phyloP scores from a whole-genome alignment of 2,797 vertebrate genomes.

The Xyrichtys novacula region DNA sequence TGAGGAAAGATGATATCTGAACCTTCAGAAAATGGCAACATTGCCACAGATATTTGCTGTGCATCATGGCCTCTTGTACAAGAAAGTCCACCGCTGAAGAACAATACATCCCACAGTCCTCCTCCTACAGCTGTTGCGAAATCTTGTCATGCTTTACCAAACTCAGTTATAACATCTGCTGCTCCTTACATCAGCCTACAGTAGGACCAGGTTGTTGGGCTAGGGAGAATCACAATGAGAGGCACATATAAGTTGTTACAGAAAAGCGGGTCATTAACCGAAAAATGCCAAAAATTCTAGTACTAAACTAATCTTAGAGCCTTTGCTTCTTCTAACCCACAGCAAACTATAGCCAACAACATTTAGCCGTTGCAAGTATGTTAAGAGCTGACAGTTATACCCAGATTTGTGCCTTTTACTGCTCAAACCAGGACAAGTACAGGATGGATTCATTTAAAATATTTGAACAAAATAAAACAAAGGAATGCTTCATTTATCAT shows the following conservation, averaged over 20 bases:
- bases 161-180: conserved; percentile 46
- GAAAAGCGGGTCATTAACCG: conserved; percentile 25
- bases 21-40: conserved; percentile 41
- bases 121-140: conserved; percentile 33
- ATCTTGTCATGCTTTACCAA: conserved; percentile 51
- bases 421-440: conserved; percentile 62
- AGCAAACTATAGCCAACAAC: conserved; percentile 47
- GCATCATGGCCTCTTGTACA: conserved; percentile 58
- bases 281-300: conserved; percentile 41
- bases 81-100: conserved; percentile 41
- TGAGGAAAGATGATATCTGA: conserved; percentile 28
- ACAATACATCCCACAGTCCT: conserved; percentile 34
- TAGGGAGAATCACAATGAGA: conserved; percentile 25
- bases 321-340: conserved; percentile 63
- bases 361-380: conserved; percentile 59
- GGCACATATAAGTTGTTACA: conserved; percentile 16
- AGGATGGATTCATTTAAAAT: conserved; percentile 53
- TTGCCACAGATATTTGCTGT: conserved; percentile 59
- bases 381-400: conserved; percentile 63
- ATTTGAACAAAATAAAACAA: conserved; percentile 31
- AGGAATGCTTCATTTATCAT: conserved; percentile 48
- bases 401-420: conserved; percentile 79
- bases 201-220: conserved; percentile 14
- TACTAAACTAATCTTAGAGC: conserved; percentile 53
- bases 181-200: conserved; percentile 29